These are phyloP conservation scores for Cephalopterus ornatus DNA, from an alignment of 2,113 vertebrate species.

Conservation along the genomic window DNA sequence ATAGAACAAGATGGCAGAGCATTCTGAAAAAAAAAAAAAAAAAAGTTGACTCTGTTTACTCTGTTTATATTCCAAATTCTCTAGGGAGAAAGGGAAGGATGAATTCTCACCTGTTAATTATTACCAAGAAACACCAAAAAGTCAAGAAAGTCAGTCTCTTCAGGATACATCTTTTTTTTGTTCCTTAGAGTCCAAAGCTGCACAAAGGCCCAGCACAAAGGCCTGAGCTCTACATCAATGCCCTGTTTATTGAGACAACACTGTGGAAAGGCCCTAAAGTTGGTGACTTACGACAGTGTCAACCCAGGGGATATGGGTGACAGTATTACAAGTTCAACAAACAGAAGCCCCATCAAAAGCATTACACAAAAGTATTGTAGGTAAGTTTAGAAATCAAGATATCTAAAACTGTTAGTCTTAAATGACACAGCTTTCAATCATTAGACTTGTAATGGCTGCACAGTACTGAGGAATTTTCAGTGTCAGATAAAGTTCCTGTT, in stretches of 20 bases:
- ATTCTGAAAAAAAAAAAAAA: not conserved
- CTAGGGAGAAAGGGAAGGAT: not conserved
- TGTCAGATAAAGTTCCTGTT: not conserved
- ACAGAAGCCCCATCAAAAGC: not conserved
- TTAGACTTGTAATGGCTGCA: not conserved
- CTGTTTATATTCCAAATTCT: not conserved
- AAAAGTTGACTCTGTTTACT: not conserved
- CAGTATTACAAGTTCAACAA: not conserved
- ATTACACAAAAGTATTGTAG: not conserved
- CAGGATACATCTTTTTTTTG: not conserved
- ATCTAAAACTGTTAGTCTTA: not conserved
- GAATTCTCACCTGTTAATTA: not conserved
- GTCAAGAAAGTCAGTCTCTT: not conserved
- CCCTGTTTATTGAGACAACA: not conserved
- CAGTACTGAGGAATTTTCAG: not conserved
- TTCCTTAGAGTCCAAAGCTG: not conserved
- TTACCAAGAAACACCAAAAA: not conserved
- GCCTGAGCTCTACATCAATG: not conserved
- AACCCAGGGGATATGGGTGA: not conserved
- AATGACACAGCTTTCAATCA: not conserved
- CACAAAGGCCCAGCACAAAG: not conserved
- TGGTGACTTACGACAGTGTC: not conserved
- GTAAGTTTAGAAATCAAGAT: not conserved
- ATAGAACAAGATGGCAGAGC: slow-evolving; percentile 6
- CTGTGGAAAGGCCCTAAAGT: not conserved